These are phyloP conservation scores for Sericinus montela DNA, from an alignment of 2,888 invertebrate species.

Conservation along the genomic window DNA sequence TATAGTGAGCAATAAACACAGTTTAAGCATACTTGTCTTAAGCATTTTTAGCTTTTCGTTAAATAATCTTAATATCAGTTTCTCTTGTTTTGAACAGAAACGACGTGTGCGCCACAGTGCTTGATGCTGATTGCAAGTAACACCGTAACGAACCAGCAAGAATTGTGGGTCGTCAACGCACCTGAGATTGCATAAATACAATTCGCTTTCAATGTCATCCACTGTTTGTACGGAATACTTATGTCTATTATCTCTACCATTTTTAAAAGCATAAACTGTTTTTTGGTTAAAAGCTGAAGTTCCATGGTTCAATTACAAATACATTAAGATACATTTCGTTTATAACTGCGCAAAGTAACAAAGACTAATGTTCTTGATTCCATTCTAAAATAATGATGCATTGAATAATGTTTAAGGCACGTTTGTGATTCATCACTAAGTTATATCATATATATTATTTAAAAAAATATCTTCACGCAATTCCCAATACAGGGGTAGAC, in stretches of 20 bases:
- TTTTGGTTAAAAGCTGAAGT: background rate
- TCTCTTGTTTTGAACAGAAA: slow-evolving; percentile 11
- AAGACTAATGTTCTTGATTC: too few species aligned
- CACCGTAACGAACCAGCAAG: slow-evolving; percentile 13
- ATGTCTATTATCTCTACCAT: slow-evolving; percentile 24
- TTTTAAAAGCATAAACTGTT: slow-evolving; percentile 10
- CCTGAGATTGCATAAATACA: slow-evolving; percentile 49
- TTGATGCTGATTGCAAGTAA: slow-evolving; percentile 18
- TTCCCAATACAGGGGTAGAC: too few species aligned
- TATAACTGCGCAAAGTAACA: too few species aligned
- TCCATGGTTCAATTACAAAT: slow-evolving; percentile 5
- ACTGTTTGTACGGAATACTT: slow-evolving; percentile 40
- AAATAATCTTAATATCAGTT: slow-evolving; percentile 25
- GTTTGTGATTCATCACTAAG: too few species aligned
- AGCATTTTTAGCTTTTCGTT: slow-evolving; percentile 21
- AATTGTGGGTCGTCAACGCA: slow-evolving; percentile 1
- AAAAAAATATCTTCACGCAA: too few species aligned
- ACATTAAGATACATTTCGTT: slow-evolving; percentile 7
- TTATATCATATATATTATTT: too few species aligned
- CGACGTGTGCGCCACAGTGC: slow-evolving; percentile 18
- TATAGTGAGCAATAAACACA: slow-evolving; percentile 33
- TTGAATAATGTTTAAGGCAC: too few species aligned
- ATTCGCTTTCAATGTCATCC: slow-evolving; percentile 47
- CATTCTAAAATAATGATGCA: too few species aligned
- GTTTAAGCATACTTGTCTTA: background rate